Evolutionary conservation across 2,888 invertebrate genomes (phyloP).

Genomic region (Cataglyphis albicans): DNA sequence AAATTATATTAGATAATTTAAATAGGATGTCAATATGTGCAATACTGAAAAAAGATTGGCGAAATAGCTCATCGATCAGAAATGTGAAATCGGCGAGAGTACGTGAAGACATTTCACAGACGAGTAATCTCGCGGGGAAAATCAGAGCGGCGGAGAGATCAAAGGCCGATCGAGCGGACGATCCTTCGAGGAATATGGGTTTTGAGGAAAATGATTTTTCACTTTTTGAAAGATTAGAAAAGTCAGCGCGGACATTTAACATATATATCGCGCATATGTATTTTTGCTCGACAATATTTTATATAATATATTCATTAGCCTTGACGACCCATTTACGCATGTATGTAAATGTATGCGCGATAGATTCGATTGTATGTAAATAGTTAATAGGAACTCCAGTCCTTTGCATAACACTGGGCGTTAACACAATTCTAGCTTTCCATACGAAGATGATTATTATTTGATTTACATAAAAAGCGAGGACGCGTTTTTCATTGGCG

Average conservation of each 20-base stretch:
- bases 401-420: conserved; percentile 70
- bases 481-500: conserved; percentile 52
- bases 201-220: neutral
- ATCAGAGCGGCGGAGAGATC: neutral
- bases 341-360: conserved; percentile 74
- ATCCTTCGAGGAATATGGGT: neutral
- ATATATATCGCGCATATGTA: neutral
- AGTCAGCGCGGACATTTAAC: neutral
- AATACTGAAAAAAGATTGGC: neutral
- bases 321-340: conserved; percentile 72
- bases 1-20: too few species aligned
- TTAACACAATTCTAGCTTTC: conserved; percentile 62
- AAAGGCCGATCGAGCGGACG: neutral
- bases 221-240: neutral
- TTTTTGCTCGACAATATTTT: conserved; percentile 61
- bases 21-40: neutral
- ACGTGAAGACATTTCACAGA: conserved; percentile 5
- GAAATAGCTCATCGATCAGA: neutral
- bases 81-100: conserved; percentile 16
- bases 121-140: conserved; percentile 21
- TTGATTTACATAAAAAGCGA: conserved; percentile 61
- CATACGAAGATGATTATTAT: conserved; percentile 64
- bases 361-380: conserved; percentile 77
- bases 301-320: conserved; percentile 73
- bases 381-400: conserved; percentile 70